phyloP scores from a whole-genome alignment of 2,113 vertebrate species.

The Gambusia affinis region DNA sequence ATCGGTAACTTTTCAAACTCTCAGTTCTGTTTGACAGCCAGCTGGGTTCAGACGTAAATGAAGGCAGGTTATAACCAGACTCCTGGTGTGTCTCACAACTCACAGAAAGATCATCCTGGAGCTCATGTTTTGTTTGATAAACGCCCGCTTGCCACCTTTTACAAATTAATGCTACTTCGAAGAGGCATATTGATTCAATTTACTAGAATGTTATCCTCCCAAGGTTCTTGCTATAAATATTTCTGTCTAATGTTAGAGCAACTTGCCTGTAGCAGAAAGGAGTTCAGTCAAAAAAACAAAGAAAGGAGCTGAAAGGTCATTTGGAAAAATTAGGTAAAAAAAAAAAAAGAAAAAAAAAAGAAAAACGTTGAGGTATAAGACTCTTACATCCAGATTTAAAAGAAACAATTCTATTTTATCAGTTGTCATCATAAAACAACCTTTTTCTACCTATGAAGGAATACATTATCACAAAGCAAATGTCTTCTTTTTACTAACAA shows the following conservation, averaged over 20 bases:
- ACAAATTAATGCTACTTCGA: conserved; percentile 16
- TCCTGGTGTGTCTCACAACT: neutral
- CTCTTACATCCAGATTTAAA: neutral
- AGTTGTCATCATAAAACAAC: neutral
- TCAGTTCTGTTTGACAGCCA: neutral
- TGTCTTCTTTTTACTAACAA: neutral
- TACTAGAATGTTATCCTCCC: conserved; percentile 8
- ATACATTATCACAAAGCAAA: neutral
- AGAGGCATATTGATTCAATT: conserved; percentile 39
- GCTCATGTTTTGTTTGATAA: conserved; percentile 8
- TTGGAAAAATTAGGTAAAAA: neutral
- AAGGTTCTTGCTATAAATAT: conserved; percentile 12
- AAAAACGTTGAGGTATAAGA: neutral
- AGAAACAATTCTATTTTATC: neutral
- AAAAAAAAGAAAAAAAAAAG: neutral
- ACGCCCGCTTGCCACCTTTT: conserved; percentile 14
- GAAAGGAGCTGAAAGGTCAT: neutral
- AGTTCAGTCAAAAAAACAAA: neutral
- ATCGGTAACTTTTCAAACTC: neutral
- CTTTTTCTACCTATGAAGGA: neutral
- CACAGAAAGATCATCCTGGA: conserved; percentile 12
- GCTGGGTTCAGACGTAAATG: conserved; percentile 1
- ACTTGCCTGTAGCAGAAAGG: neutral
- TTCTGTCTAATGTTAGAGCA: conserved; percentile 1
- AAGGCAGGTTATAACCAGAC: neutral